Percentiles rank a stretch among this genome's conserved stretches.
phyloP scores from a whole-genome alignment of 2,113 vertebrate genomes.

The Gadus macrocephalus region DNA sequence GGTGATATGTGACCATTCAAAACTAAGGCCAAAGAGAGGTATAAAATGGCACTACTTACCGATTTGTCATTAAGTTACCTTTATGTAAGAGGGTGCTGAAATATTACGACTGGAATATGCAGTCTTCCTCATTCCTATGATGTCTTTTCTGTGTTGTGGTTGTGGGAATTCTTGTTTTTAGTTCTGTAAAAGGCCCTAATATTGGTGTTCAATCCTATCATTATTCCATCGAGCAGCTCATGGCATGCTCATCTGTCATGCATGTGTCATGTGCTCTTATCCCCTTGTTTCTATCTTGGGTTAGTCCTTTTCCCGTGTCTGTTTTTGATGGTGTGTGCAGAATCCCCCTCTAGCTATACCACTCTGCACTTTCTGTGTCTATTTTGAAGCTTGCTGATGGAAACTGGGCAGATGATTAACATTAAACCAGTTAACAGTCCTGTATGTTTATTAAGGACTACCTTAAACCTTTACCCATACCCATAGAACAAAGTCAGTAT shows the following conservation, averaged over 20 bases:
- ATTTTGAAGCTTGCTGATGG: too few species aligned
- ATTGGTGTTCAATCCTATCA: constrained; percentile 4
- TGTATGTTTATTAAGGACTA: too few species aligned
- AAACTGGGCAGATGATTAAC: too few species aligned
- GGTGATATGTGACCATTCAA: constrained; percentile 15
- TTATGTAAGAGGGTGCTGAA: constrained; percentile 13
- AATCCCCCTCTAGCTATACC: too few species aligned
- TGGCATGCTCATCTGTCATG: constrained; percentile 11
- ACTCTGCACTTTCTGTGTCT: too few species aligned
- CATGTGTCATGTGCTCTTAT: constrained; percentile 9
- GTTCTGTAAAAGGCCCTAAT: too few species aligned
- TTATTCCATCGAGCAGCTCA: constrained; percentile 20
- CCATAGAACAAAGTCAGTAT: constrained; percentile 19
- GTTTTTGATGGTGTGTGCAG: neutral
- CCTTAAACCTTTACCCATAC: too few species aligned
- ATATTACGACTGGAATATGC: constrained; percentile 6
- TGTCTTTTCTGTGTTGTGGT: too few species aligned
- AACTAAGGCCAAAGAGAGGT: constrained; percentile 39
- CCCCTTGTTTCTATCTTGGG: constrained; percentile 3
- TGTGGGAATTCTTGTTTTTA: too few species aligned
- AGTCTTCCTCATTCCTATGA: too few species aligned
- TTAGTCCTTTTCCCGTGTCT: constrained; percentile 5
- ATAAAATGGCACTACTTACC: constrained; percentile 43
- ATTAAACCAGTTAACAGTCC: too few species aligned
- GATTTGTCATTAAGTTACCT: constrained; percentile 21